Base-by-base conservation (phyloP, 2,888 invertebrate species). In the Chymomyza amoena region DNA sequence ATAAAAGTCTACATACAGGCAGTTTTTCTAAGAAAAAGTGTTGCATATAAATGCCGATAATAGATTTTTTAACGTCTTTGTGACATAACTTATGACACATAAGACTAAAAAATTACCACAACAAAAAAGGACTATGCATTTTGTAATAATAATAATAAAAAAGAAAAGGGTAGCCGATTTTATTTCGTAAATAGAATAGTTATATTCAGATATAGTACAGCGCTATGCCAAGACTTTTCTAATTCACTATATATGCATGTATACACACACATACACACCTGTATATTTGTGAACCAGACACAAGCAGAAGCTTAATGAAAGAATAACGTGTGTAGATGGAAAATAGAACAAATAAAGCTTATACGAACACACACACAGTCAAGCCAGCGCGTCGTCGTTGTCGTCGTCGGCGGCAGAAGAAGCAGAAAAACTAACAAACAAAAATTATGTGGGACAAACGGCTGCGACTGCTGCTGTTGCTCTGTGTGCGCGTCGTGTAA, bases 401-500 rank as follows among this genome's bases (percentile, higher is more conserved):
- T 52, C 52, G 65, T 52, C 52, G 36, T 10, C 13, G 3, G 50
- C 54, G 61, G 63, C 69, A n/a, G 52, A 69, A 80, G 86, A 77
- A 87, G 73, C 72, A 80, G 86, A 85, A 80, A 81, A 81, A 87
- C 81, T 80, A 81, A 88, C 87, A 84, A 88, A 87, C 85, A 83
- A 87, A 88, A 87, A 84, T 77, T 87, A 83, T 88, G 82, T 83
- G 82, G 82, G 82, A 81, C 82, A 83, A 84, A 72, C 84, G 59
- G 28, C 28, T 20, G 20, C 20, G 57, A 45, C 10, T 13, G 32
- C 32, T 32, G 32, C 32, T 32, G 32, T 7, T 32, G 9, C 32
- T 32, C 32, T 32, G 32, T 32, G 32, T 32, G 32, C 32, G 32
- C 32, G 9, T 70, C 80, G 66, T 68, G 65, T 70, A 79, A 68